Base-by-base conservation (phyloP, 2,797 vertebrate genomes). In the Falco rusticolus region DNA sequence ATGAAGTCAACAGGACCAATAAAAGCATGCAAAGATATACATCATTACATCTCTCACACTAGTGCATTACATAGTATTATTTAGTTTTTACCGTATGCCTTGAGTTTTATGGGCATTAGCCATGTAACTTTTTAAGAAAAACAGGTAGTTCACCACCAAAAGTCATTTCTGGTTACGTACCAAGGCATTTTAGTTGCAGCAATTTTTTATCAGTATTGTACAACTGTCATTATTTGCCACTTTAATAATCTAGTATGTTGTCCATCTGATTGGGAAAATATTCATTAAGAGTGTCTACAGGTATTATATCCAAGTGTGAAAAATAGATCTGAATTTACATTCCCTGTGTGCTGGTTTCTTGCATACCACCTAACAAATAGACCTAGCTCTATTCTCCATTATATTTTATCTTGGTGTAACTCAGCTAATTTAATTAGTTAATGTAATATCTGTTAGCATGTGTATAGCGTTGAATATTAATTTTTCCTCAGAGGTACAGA, bases 401-500 rank as follows among this genome's bases (percentile, higher is more conserved):
- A 59, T 43, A 51, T 81, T 92, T 90, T 88, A 66, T 51, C 54
- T 84, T 61, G 16, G 16, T 72, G 28, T 79, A 90, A 82, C 7
- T 93, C 54, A 65, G 47, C 24, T 88, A 64, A 87, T 93, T 89
- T 78, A 93, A 87, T 94, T 78, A 69, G 45, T 48, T 86, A 61
- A 72, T 41, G 24, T 66, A 72, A 76, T 78, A 37, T 45, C 50
- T 83, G 5, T 78, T 91, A 65, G 21, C 11, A 68, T 84, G 19
- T 8, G 1, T 60, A 31, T 34, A 69, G 41, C 10, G 47, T 59
- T 79, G 81, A 91, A 64, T 33, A 63, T 61, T 63, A 39, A 31
- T 68, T 83, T 84, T 76, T 68, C 48, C 48, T 85, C 39, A 74
- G 37, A 94, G 39, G 9, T n/a, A 77, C 5, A 26, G 18, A 76